Evolutionary conservation across 2,113 vertebrate genomes (phyloP).

Genomic region (Tinamus guttatus): DNA sequence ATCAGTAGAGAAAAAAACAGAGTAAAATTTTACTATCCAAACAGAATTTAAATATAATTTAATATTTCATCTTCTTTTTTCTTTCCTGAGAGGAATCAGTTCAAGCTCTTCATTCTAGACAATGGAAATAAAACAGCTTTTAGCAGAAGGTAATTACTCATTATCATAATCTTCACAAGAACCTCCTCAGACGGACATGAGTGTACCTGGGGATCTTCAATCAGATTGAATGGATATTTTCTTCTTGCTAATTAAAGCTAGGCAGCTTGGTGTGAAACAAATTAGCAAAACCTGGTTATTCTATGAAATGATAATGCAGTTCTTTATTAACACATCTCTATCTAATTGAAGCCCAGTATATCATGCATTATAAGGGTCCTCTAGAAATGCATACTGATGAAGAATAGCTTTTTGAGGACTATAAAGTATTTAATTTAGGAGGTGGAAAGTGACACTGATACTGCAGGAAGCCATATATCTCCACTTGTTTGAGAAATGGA

Average conservation of each 20-base stretch:
- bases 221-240: constrained; percentile 66
- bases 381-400: not conserved
- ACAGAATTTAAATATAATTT: not conserved
- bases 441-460: not conserved
- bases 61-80: not conserved
- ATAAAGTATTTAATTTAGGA: not conserved
- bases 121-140: constrained; percentile 48
- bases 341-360: not conserved
- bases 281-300: constrained; percentile 63
- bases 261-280: constrained; percentile 67
- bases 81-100: constrained; percentile 8
- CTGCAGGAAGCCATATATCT: not conserved
- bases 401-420: not conserved
- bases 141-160: constrained; percentile 67
- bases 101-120: constrained; percentile 39
- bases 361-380: not conserved
- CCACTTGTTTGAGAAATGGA: not conserved
- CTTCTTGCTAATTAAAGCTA: constrained; percentile 68
- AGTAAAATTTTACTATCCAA: not conserved
- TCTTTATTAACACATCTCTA: constrained; percentile 24
- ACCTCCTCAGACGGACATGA: constrained; percentile 62
- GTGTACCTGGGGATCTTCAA: constrained; percentile 62
- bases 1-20: not conserved
- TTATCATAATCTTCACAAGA: constrained; percentile 66
- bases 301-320: constrained; percentile 43